phyloP scores from a whole-genome alignment of 2,797 vertebrate species.

The Gambelia wislizenii region DNA sequence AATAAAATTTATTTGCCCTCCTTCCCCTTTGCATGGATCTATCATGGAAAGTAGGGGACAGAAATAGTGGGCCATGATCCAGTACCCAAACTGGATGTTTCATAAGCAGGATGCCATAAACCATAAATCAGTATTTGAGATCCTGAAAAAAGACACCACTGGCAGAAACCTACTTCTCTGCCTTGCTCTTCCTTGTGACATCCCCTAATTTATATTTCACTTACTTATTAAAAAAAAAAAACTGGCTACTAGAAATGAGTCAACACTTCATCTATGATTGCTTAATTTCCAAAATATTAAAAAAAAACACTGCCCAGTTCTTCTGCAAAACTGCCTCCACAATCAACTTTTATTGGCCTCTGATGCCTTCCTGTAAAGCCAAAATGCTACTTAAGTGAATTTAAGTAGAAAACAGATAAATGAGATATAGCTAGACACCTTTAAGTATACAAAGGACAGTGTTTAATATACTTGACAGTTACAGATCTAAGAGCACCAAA shows the following conservation, averaged over 20 bases:
- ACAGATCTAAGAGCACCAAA: background rate
- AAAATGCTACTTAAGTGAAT: conserved; percentile 30
- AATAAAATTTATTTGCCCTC: no score
- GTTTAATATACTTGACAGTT: background rate
- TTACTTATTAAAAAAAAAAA: background rate
- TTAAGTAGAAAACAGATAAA: conserved; percentile 13
- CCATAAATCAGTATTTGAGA: background rate
- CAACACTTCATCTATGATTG: background rate
- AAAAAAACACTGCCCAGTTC: background rate
- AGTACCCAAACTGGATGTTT: background rate
- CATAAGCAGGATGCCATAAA: background rate
- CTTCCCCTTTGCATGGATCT: background rate
- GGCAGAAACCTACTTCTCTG: background rate
- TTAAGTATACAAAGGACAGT: background rate
- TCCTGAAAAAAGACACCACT: background rate
- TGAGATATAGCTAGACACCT: background rate
- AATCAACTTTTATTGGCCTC: conserved; percentile 7
- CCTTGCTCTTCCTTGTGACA: conserved; percentile 5
- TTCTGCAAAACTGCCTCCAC: background rate
- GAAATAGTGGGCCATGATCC: background rate
- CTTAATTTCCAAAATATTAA: background rate
- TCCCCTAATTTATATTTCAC: background rate
- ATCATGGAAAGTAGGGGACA: background rate
- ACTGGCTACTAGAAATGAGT: conserved; percentile 23
- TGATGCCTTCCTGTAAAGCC: conserved; percentile 5